phyloP scores from a whole-genome alignment of 1,140 invertebrate species.

The Proctacanthus coquilletti region DNA sequence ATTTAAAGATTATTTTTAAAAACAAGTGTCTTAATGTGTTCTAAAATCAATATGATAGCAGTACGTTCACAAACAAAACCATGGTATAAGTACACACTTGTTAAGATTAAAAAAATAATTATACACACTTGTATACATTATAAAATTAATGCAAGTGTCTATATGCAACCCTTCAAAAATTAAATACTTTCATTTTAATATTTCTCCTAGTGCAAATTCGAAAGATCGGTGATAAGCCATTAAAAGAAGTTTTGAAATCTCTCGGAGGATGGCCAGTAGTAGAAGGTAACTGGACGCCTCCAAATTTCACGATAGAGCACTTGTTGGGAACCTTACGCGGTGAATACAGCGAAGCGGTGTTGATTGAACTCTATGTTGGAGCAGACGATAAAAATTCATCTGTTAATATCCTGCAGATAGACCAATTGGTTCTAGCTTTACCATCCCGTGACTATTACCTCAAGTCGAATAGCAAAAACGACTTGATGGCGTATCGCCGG shows the following conservation, averaged over 20 bases:
- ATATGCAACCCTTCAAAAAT: too few species aligned
- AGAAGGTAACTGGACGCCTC: conserved; percentile 43
- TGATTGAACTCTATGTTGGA: conserved; percentile 67
- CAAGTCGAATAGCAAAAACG: conserved; percentile 46
- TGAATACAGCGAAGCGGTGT: conserved; percentile 55
- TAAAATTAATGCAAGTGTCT: too few species aligned
- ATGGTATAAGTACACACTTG: too few species aligned
- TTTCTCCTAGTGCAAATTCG: conserved; percentile 55
- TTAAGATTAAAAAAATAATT: too few species aligned
- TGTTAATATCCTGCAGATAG: conserved; percentile 71
- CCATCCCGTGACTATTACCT: conserved; percentile 71
- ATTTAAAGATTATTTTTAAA: too few species aligned
- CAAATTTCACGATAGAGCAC: conserved; percentile 39
- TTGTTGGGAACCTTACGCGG: conserved; percentile 51
- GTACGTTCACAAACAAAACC: too few species aligned
- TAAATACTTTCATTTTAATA: too few species aligned
- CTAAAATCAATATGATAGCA: too few species aligned
- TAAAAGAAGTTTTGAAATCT: conserved; percentile 39
- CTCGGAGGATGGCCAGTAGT: conserved; percentile 69
- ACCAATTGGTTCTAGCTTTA: conserved; percentile 64
- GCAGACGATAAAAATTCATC: conserved; percentile 77
- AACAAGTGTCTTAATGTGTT: too few species aligned
- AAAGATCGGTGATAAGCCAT: conserved; percentile 45
- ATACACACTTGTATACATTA: too few species aligned
- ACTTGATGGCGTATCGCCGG: conserved; percentile 54